Evolutionary conservation across 2,113 vertebrate species (phyloP).

Genomic region (Xenopus borealis): DNA sequence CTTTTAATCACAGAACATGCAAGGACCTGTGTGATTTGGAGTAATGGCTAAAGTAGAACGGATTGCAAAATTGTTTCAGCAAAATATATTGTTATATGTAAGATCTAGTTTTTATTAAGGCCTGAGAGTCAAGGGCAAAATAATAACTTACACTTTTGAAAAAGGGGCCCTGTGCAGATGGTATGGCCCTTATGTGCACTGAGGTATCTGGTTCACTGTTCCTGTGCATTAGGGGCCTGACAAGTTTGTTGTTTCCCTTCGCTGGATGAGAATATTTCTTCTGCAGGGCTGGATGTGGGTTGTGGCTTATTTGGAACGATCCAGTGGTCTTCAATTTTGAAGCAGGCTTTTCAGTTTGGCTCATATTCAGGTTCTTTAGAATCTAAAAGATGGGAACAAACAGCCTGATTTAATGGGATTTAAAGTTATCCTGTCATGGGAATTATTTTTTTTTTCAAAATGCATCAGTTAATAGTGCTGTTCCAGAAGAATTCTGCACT

Average conservation of each 20-base stretch:
- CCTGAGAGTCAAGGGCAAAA: neutral
- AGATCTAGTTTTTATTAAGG: neutral
- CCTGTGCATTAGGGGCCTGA: slow-evolving; percentile 28
- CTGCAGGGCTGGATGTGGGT: slow-evolving; percentile 1
- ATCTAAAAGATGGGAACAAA: neutral
- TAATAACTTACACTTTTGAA: slow-evolving; percentile 38
- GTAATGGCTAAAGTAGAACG: too few species aligned
- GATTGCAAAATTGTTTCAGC: too few species aligned
- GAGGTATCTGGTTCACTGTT: slow-evolving; percentile 35
- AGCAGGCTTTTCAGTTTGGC: slow-evolving; percentile 50
- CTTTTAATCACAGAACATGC: too few species aligned
- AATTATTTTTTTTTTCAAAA: too few species aligned
- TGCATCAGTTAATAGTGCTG: too few species aligned
- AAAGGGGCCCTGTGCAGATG: neutral
- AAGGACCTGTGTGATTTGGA: too few species aligned
- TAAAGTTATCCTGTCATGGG: too few species aligned
- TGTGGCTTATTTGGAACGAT: slow-evolving; percentile 21
- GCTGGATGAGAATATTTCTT: slow-evolving; percentile 33
- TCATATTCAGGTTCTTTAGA: slow-evolving; percentile 16
- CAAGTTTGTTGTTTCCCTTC: slow-evolving; percentile 22
- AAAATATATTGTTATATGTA: too few species aligned
- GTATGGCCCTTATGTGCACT: neutral
- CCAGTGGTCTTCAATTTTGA: slow-evolving; percentile 48
- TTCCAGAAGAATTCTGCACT: too few species aligned
- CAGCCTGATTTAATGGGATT: too few species aligned